These are phyloP conservation scores for Ochropleura plecta DNA, from an alignment of 2,888 invertebrate species.

Conservation along the genomic window DNA sequence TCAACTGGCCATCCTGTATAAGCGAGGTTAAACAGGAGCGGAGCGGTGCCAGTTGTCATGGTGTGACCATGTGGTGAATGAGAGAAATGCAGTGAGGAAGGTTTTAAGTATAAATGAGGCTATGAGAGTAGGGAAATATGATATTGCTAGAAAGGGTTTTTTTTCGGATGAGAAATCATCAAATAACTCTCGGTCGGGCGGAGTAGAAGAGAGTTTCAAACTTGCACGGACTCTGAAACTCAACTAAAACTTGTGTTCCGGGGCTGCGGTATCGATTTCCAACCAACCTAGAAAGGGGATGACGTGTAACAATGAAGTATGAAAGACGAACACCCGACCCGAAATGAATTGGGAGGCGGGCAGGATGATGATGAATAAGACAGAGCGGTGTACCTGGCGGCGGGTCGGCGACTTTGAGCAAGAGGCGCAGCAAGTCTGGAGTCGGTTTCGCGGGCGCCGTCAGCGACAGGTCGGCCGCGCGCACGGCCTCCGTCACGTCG, in stretches of 20 bases:
- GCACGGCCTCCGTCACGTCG: slow-evolving; percentile 79
- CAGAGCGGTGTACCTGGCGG: slow-evolving; percentile 70
- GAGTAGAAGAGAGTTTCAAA: too few species aligned
- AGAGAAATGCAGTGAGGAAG: neutral
- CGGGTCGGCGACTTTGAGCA: slow-evolving; percentile 74
- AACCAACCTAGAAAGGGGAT: neutral
- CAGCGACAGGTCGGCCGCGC: slow-evolving; percentile 85
- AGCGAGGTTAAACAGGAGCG: neutral
- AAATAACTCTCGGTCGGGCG: too few species aligned
- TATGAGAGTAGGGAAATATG: neutral
- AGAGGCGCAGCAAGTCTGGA: slow-evolving; percentile 74
- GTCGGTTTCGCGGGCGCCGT: slow-evolving; percentile 80
- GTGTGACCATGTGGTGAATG: neutral
- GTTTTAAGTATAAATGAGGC: neutral
- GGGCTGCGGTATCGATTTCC: too few species aligned
- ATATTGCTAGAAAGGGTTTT: neutral
- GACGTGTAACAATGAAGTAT: neutral
- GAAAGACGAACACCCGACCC: neutral
- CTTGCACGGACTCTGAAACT: too few species aligned
- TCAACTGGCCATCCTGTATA: too few species aligned
- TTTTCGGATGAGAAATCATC: too few species aligned
- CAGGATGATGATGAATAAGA: neutral
- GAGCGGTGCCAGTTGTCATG: neutral
- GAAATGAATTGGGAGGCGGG: neutral
- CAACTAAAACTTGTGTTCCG: too few species aligned